Evolutionary conservation across 2,113 vertebrate genomes (phyloP).

Genomic region (Apteryx owenii): DNA sequence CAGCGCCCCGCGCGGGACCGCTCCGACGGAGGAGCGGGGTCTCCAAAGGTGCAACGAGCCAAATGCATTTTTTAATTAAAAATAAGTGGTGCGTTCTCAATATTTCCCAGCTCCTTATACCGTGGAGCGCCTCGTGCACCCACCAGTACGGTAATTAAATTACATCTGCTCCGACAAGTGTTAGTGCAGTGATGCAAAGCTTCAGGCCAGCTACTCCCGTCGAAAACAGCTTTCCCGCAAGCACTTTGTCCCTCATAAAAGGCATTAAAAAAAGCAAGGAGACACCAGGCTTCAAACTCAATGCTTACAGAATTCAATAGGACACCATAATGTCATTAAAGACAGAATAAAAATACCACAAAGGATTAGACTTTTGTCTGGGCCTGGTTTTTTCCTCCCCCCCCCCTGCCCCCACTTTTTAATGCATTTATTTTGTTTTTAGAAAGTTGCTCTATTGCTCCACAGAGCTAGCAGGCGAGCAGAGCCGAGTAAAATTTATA

Average conservation of each 20-base stretch:
- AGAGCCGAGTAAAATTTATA: neutral
- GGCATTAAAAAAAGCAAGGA: neutral
- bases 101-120: neutral
- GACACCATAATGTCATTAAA: conserved; percentile 2
- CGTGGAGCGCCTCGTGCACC: fast-evolving
- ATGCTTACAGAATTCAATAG: neutral
- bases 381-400: neutral
- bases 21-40: neutral
- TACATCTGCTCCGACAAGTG: conserved; percentile 38
- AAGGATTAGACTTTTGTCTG: neutral
- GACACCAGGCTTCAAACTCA: neutral
- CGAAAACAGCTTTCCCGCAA: neutral
- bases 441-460: neutral
- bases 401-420: too few species aligned
- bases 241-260: conserved; percentile 19
- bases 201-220: neutral
- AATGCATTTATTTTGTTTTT: neutral
- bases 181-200: neutral
- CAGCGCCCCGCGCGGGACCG: fast-evolving
- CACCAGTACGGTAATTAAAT: neutral
- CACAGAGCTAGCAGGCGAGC: fast-evolving
- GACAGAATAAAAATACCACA: neutral
- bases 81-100: neutral
- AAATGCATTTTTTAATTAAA: neutral
- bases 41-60: fast-evolving